Base-by-base conservation (phyloP, 2,888 invertebrate species). In the Cinara cedri region DNA sequence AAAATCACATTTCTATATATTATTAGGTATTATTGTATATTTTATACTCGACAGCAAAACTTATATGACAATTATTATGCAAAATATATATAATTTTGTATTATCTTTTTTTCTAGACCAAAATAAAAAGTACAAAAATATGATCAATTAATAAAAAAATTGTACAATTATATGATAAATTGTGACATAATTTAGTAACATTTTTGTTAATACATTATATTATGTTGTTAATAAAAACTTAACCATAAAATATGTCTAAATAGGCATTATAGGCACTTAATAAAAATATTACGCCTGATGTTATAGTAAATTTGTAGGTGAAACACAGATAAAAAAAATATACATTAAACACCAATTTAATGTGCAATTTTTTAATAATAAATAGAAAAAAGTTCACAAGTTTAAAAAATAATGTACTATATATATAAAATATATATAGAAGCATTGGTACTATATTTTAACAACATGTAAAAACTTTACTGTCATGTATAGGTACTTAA, bases 61-160 rank as follows among this genome's bases (percentile, higher is more conserved):
- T 49, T 62, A 19, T 44, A 49, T 24, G 44, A 21, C 13, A 44
- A 44, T 8, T 11, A 24, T 16, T 19, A 21, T 62, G 34, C 19
- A 46, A 62, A 62, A 72, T 72, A 72, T 72, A 51, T 34, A 51
- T 13, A 1, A 57, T 72, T 62, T 62, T 62, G 19, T 49, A 49
- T 51, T 13, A 9, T 19, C 6, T 34, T 34, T 34, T 21, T 72
- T 62, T 62, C 19, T 62, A 49, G 62, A 72, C 19, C 9, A 62
- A 72, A 62, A 62, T 62, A 72, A 75, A 55, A 70, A 70, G 42
- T 70, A 78, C 70, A 78, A 78, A 76, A 78, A 68, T 78, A 60
- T 70, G 14, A 19, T 78, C 49, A 78, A 49, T 68, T 60, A 49
- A 60, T 60, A 55, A 66, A 66, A 75, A 66, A 66, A 3, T 72